Conservation (phyloP, 2,113 vertebrate genomes). For the Zosterops hypoxanthus region DNA sequence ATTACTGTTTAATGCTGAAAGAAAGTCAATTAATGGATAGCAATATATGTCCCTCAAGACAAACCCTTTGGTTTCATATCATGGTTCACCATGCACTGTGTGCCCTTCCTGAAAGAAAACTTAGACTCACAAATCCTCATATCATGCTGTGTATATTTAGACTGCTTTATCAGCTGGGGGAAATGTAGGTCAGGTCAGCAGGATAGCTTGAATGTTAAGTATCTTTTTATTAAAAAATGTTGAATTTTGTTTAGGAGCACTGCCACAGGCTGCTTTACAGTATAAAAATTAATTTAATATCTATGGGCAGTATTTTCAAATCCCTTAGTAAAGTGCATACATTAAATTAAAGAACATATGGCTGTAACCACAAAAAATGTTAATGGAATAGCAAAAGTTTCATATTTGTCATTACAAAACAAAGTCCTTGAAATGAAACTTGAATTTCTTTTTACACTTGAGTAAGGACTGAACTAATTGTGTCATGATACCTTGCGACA, state of each 20-base stretch:
- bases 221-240: constrained; percentile 66
- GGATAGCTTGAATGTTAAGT: constrained; percentile 57
- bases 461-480: neutral
- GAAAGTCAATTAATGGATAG: neutral
- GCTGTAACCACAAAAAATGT: neutral
- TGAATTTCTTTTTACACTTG: neutral
- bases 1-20: neutral
- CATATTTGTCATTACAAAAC: neutral
- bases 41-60: neutral
- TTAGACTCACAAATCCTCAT: constrained; percentile 33
- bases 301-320: constrained; percentile 39
- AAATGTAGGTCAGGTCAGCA: constrained; percentile 61
- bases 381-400: constrained; percentile 31
- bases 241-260: constrained; percentile 49
- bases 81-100: neutral
- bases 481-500: neutral
- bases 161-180: constrained; percentile 47
- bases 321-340: constrained; percentile 21
- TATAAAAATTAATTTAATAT: constrained; percentile 50
- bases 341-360: constrained; percentile 51
- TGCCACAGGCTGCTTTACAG: constrained; percentile 45
- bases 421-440: neutral
- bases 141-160: constrained; percentile 57
- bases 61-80: neutral
- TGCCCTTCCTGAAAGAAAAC: constrained; percentile 48